Percentiles rank a stretch among this genome's conserved stretches.
Evolutionary conservation across 2,113 vertebrate species (phyloP).

Genomic region (Girardinichthys multiradiatus): DNA sequence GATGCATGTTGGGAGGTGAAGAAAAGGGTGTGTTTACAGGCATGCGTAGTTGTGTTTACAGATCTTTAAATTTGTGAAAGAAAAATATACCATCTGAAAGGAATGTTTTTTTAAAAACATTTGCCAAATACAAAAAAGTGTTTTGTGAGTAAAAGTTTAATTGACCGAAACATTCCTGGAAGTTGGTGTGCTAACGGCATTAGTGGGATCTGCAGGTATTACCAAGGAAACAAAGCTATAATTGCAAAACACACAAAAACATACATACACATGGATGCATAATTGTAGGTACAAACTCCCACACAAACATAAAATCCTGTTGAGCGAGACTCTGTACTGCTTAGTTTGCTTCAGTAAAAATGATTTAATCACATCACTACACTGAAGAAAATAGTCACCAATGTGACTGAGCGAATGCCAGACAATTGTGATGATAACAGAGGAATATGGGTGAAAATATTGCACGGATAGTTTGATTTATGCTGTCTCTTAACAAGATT

Average conservation of each 20-base stretch:
- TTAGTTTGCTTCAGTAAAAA: not conserved
- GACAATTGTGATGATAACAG: too few relatives aligned
- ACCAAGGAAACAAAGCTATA: constrained; percentile 71
- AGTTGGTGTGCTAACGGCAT: constrained; percentile 31
- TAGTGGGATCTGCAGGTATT: constrained; percentile 61
- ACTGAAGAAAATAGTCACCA: too few relatives aligned
- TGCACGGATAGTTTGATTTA: too few relatives aligned
- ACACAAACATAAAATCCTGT: constrained; percentile 36
- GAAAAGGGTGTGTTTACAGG: constrained; percentile 13
- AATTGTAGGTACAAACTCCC: constrained; percentile 35
- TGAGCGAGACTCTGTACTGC: too few relatives aligned
- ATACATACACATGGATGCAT: constrained; percentile 25
- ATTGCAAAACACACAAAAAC: constrained; percentile 58
- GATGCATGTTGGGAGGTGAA: constrained; percentile 54
- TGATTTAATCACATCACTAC: not conserved
- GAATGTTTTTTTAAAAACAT: not conserved
- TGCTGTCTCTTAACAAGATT: too few relatives aligned
- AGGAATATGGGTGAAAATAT: too few relatives aligned
- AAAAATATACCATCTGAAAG: not conserved
- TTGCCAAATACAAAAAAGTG: not conserved
- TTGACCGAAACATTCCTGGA: constrained; percentile 33
- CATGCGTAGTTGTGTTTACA: not conserved
- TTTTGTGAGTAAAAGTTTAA: constrained; percentile 31
- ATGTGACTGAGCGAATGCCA: too few relatives aligned
- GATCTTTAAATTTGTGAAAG: not conserved